Conservation (phyloP, 2,797 vertebrate species). For the Gymnopithys bicolor region DNA sequence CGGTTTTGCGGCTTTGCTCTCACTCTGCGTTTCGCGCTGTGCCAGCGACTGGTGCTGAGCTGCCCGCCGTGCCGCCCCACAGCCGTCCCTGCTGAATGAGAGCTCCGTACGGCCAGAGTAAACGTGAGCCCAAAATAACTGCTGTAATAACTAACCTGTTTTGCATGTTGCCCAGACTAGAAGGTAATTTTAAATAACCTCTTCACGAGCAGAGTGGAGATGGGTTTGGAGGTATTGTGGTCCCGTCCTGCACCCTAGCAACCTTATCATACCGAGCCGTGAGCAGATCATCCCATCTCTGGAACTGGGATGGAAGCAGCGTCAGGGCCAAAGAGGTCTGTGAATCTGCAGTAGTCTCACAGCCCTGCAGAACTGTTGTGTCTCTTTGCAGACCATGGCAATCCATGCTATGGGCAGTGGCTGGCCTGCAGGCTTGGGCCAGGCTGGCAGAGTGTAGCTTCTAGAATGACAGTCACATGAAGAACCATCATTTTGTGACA, state of each 20-base stretch:
- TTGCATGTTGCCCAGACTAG: background rate
- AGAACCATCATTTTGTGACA: background rate
- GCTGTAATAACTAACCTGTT: background rate
- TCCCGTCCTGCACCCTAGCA: background rate
- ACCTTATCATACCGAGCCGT: background rate
- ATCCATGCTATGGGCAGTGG: background rate
- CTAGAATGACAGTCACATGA: background rate
- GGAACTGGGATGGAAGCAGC: background rate
- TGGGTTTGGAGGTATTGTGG: background rate
- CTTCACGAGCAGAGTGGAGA: background rate
- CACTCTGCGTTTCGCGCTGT: background rate
- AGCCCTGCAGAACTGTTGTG: background rate
- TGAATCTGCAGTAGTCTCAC: background rate
- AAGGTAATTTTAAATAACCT: background rate
- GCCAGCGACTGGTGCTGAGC: background rate
- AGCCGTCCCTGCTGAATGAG: background rate
- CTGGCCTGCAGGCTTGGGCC: background rate
- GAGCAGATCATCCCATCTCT: background rate
- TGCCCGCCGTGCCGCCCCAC: background rate
- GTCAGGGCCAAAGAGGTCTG: background rate
- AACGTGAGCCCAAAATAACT: background rate
- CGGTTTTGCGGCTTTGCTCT: background rate
- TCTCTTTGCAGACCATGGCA: background rate
- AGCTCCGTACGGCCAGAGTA: constrained; percentile 9
- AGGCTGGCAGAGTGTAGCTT: background rate